phyloP scores from a whole-genome alignment of 1,140 invertebrate species.

The Scaptomyza hsui region DNA sequence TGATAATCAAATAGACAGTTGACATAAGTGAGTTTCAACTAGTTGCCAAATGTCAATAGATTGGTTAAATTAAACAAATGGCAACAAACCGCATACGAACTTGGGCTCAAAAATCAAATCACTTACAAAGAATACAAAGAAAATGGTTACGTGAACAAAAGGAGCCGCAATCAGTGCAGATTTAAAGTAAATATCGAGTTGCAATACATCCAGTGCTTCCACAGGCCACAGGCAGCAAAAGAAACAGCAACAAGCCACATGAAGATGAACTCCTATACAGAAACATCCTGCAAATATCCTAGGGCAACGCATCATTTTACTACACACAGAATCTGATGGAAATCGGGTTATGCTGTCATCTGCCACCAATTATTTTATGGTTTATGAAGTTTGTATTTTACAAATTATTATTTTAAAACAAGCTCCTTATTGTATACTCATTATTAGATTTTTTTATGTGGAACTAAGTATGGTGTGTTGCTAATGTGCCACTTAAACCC shows the following conservation, averaged over 20 bases:
- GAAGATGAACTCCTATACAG: neutral
- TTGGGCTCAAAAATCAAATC: neutral
- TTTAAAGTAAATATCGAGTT: constrained; percentile 12
- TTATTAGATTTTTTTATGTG: neutral
- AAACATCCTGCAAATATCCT: constrained; percentile 16
- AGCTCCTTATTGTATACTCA: too few relatives aligned
- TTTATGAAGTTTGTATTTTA: neutral
- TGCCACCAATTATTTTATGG: neutral
- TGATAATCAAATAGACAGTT: too few relatives aligned
- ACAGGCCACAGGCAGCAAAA: neutral
- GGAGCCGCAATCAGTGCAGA: constrained; percentile 3
- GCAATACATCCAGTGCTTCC: neutral
- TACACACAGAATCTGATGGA: neutral
- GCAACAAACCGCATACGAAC: neutral
- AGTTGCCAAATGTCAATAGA: neutral
- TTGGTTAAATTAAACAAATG: neutral
- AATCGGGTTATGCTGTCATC: neutral
- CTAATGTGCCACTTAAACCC: neutral
- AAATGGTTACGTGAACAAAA: neutral
- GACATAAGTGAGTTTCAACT: neutral
- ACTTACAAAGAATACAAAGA: neutral
- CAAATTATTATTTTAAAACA: too few relatives aligned
- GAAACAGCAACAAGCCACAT: neutral
- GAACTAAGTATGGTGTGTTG: too few relatives aligned
- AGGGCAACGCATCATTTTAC: neutral